Percentiles rank a stretch among this genome's conserved stretches.
Evolutionary conservation across 2,113 vertebrate species (phyloP).

Genomic region (Hemichromis elongatus): DNA sequence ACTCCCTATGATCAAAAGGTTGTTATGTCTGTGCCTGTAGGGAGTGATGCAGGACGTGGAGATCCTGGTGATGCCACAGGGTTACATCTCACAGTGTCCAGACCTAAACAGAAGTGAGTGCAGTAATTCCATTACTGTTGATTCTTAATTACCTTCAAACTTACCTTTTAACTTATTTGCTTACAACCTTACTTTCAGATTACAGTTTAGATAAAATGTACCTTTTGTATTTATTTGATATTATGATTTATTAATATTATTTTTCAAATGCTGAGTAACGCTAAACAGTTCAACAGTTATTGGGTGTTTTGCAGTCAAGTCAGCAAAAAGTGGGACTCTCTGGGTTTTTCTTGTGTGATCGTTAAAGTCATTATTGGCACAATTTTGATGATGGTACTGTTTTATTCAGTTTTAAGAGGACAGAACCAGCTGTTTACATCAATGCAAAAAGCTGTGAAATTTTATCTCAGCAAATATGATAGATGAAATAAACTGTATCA

Average conservation of each 20-base stretch:
- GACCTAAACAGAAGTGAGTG: slow-evolving; percentile 99
- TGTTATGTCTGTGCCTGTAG: slow-evolving; percentile 62
- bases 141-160: background rate
- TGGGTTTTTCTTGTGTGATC: background rate
- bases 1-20: background rate
- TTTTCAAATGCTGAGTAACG: background rate
- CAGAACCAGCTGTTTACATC: background rate
- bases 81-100: slow-evolving; percentile 96
- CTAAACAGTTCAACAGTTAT: background rate
- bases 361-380: background rate
- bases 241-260: background rate
- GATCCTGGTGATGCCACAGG: slow-evolving; percentile 96
- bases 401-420: background rate
- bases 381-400: background rate
- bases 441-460: background rate
- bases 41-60: slow-evolving; percentile 97
- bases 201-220: background rate
- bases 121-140: background rate
- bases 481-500: background rate
- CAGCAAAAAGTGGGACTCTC: background rate
- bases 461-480: background rate
- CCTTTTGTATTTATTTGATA: background rate
- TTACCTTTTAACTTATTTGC: background rate
- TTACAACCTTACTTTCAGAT: background rate
- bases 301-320: background rate